Evolutionary conservation across 2,113 vertebrate species (phyloP).

Genomic region (Seriola quinqueradiata): DNA sequence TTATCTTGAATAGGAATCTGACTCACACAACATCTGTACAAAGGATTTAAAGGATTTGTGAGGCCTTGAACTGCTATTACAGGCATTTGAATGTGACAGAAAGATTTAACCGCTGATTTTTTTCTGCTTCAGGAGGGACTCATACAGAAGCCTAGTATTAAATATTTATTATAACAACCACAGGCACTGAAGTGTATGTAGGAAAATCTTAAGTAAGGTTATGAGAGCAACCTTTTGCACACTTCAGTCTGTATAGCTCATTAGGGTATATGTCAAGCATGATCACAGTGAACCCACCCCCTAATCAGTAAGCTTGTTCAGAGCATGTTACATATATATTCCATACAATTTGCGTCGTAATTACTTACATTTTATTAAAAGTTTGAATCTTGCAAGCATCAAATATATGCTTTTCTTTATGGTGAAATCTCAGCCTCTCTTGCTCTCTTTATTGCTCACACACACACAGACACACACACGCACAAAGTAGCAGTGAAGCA

Average conservation of each 20-base stretch:
- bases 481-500: conserved; percentile 30
- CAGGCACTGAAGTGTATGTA: not conserved
- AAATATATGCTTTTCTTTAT: conserved; percentile 7
- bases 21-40: conserved; percentile 67
- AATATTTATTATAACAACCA: conserved; percentile 6
- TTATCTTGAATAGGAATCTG: conserved; percentile 60
- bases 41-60: conserved; percentile 50
- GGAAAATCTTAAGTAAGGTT: not conserved
- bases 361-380: not conserved
- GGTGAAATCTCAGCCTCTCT: conserved; percentile 6
- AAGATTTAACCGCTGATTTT: conserved; percentile 28
- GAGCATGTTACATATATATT: not conserved
- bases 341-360: not conserved
- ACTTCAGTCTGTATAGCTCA: not conserved
- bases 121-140: not conserved
- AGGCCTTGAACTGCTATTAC: conserved; percentile 45
- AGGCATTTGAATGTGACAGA: conserved; percentile 43
- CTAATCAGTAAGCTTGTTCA: not conserved
- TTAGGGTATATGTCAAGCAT: not conserved
- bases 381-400: conserved; percentile 11
- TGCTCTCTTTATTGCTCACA: not conserved
- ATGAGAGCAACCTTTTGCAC: not conserved
- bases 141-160: not conserved
- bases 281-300: not conserved
- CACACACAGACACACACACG: not conserved